A percentile compares a stretch with the other conserved stretches of the same genome.
Conservation (phyloP, 2,797 vertebrate genomes). For the Gymnoscopelus braueri region DNA sequence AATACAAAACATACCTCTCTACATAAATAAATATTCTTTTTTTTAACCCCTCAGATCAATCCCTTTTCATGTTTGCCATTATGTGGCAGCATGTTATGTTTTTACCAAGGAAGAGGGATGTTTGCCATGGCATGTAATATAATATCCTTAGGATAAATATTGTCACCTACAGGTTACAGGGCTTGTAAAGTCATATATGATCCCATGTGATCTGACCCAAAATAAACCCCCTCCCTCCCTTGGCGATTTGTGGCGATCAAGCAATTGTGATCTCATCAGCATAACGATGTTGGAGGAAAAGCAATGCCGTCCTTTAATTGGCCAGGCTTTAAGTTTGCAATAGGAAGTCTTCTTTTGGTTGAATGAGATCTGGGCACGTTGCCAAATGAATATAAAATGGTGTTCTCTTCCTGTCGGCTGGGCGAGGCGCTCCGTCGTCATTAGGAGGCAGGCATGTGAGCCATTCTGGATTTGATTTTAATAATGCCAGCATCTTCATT, state of each 20-base stretch:
- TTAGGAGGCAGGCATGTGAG: slow-evolving; percentile 88
- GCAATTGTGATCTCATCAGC: slow-evolving; percentile 79
- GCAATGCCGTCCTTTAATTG: slow-evolving; percentile 86
- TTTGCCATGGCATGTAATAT: slow-evolving; percentile 63
- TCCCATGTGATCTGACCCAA: slow-evolving; percentile 11
- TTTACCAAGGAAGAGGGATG: slow-evolving; percentile 42
- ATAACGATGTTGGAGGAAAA: slow-evolving; percentile 74
- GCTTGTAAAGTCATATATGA: slow-evolving; percentile 17
- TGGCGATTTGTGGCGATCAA: slow-evolving; percentile 47
- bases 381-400: slow-evolving; percentile 96
- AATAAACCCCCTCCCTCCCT: slow-evolving; percentile 43
- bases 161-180: slow-evolving; percentile 20
- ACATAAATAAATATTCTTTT: slow-evolving; percentile 81
- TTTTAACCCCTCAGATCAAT: slow-evolving; percentile 64
- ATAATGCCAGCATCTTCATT: slow-evolving; percentile 94
- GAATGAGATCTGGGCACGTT: slow-evolving; percentile 94
- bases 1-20: slow-evolving; percentile 80
- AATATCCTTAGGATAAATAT: slow-evolving; percentile 32
- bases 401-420: slow-evolving; percentile 90
- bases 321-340: slow-evolving; percentile 86
- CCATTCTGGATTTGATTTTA: slow-evolving; percentile 89
- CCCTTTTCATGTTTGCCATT: slow-evolving; percentile 60
- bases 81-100: slow-evolving; percentile 57
- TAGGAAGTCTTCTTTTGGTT: slow-evolving; percentile 92
- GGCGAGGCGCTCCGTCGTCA: slow-evolving; percentile 88